Evolutionary conservation across 2,797 vertebrate species (phyloP), one percentile per base, ranked within the genome.

Genomic region (Periophthalmus magnuspinnatus): DNA sequence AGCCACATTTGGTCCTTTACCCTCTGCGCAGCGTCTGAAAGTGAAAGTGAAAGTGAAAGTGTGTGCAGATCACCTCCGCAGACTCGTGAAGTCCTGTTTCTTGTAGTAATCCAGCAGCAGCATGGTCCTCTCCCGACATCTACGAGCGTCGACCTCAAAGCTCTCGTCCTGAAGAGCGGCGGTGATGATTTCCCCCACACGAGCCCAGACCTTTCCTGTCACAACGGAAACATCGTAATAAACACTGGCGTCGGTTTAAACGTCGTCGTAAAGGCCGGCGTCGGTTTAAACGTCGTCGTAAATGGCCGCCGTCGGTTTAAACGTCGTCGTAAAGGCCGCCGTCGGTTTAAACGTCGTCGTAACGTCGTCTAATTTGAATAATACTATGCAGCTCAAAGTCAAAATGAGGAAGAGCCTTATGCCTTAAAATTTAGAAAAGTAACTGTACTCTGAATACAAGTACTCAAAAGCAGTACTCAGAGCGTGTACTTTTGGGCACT

Each of bases 71-170:
- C 38, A 93, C 94, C 94, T 93, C 82, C 94, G 93, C 65, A 94
- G 82, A 66, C 93, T 94, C 74, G 91, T 76, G 1, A 91, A 94
- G 88, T 94, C 93, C 79, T 94, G 93, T 60, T 94, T 93, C 82
- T 93, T 94, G 84, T 95, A 95, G 84, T 95, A 95, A 82, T 95
- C 93, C 0, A 95, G 81, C 67, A 95, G 87, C 71, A 95, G 82
- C 90, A 93, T 92, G 67, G 93, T 95, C 75, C 94, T 93, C 84
- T 95, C 94, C 6, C 94, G 80, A 38, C 94, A 95, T 59, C 93
- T 84, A 63, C 93, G 84, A 56, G 92, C 93, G 14, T 94, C 94
- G 87, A 94, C 94, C 82, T 94, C 93, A 71, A 94, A 94, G 79
- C 81, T 93, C 81, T 94, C 94, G 13, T 93, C 91, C 66, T 91